A percentile compares a stretch with the other conserved stretches of the same genome.
These are phyloP conservation scores for Pogonus chalceus DNA, from an alignment of 1,140 invertebrate genomes.

Conservation along the genomic window DNA sequence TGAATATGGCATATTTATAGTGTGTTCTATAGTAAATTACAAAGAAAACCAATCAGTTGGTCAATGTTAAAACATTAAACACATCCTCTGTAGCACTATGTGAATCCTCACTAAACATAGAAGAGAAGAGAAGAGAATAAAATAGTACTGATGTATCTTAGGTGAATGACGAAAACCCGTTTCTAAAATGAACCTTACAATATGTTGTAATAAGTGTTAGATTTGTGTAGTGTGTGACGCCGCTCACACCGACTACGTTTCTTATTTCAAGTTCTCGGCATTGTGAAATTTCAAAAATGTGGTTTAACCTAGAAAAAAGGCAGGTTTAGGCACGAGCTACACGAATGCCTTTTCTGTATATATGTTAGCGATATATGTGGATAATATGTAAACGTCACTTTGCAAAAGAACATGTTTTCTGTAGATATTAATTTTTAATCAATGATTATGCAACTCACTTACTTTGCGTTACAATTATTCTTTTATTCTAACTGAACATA, in stretches of 20 bases:
- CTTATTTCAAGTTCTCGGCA: constrained; percentile 8
- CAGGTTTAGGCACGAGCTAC: constrained; percentile 9
- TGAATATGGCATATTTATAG: constrained; percentile 8
- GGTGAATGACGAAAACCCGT: neutral
- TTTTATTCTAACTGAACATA: no score
- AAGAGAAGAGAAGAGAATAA: neutral
- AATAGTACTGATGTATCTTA: neutral
- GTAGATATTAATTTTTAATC: no score
- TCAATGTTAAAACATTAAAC: neutral
- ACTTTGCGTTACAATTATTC: no score
- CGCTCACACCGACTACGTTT: neutral
- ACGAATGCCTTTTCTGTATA: constrained; percentile 10
- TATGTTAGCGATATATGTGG: no score
- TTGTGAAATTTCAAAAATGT: constrained; percentile 13
- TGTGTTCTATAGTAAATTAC: constrained; percentile 9
- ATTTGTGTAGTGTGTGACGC: neutral
- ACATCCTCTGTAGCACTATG: no score
- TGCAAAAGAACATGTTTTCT: no score
- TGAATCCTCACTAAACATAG: neutral
- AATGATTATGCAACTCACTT: no score
- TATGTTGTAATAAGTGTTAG: neutral
- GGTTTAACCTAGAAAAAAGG: constrained; percentile 14
- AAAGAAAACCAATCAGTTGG: constrained; percentile 11
- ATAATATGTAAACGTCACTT: no score
- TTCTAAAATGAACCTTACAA: neutral